These are phyloP conservation scores for Euthynnus affinis DNA, from an alignment of 2,797 vertebrate genomes.

Conservation along the genomic window DNA sequence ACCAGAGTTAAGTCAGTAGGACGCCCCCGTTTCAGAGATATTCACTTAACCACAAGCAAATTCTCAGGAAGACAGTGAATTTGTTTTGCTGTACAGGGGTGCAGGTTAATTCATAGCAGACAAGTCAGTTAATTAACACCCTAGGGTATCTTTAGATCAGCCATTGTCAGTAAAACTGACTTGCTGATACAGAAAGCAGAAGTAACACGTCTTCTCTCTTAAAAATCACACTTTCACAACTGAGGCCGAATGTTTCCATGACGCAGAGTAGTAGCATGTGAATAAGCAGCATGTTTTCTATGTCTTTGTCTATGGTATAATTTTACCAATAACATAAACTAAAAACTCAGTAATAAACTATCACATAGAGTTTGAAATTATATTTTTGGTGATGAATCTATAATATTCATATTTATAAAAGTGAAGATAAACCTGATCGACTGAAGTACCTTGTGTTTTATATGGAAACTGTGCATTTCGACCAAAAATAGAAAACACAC, in stretches of 20 bases:
- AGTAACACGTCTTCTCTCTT: constrained; percentile 63
- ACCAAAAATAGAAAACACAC: constrained; percentile 53
- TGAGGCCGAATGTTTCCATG: constrained; percentile 71
- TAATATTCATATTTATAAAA: background rate
- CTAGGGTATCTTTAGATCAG: constrained; percentile 10
- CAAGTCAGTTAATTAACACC: constrained; percentile 19
- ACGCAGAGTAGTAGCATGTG: constrained; percentile 29
- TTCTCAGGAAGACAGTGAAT: constrained; percentile 40
- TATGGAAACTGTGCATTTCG: constrained; percentile 6
- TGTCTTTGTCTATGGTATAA: background rate
- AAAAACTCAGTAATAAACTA: background rate
- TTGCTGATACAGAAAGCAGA: constrained; percentile 72
- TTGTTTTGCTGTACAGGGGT: background rate
- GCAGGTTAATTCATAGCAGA: background rate
- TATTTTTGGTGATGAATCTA: background rate
- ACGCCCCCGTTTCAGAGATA: background rate
- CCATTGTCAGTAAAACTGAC: constrained; percentile 71
- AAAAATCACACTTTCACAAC: constrained; percentile 75
- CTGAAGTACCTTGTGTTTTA: constrained; percentile 26
- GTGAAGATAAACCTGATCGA: background rate
- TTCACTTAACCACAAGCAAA: constrained; percentile 13
- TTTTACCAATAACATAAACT: background rate
- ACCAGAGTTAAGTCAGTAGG: constrained; percentile 19
- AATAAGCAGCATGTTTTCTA: constrained; percentile 31
- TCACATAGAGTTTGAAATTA: background rate